Base-by-base conservation (phyloP, 2,888 invertebrate species). In the Microctonus aethiopoides region DNA sequence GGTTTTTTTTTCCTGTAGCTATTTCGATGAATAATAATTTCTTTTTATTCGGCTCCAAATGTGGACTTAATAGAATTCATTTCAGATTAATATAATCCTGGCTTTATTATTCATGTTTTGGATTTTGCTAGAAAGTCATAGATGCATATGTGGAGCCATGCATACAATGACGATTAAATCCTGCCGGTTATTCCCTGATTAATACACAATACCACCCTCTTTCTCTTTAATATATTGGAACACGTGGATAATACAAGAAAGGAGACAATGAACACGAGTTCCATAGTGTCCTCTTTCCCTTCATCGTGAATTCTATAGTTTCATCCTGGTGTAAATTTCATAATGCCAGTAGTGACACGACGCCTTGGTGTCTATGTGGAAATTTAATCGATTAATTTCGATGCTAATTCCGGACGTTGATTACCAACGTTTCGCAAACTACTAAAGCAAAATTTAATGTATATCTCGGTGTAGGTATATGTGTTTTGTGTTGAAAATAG, bases 331-430 rank as follows among this genome's bases (percentile, higher is more conserved):
- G 46, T 54, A 24, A 64, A 59, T 64, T 51, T 64, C 63, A 69
- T 69, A 69, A 69, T 64, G 32, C 59, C 41, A 29, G 29, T 52
- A 36, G 51, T 59, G 62, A 52, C 62, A 46, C 61, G 68, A 62
- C 59, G 36, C 36, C 36, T 36, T 69, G 46, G 59, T 65, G 54
- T 61, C 61, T 67, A 36, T 67, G 73, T 63, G 64, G 72, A 67
- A 65, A 75, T 76, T 76, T 76, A 75, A 79, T 80, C 72, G 67
- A 72, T 77, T 77, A 75, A 78, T 80, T 77, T 76, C 71, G 56
- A 79, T 79, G 79, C 74, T 79, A 79, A 80, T 77, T 64, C 70
- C 16, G 57, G 67, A 56, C 56, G 63, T 63, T 62, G 63, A 52
- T 63, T 63, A 51, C 63, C 16, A 16, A 32, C 41, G 63, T 52